Base-by-base conservation (phyloP, 1,140 invertebrate genomes). In the Pectinophora gossypiella region DNA sequence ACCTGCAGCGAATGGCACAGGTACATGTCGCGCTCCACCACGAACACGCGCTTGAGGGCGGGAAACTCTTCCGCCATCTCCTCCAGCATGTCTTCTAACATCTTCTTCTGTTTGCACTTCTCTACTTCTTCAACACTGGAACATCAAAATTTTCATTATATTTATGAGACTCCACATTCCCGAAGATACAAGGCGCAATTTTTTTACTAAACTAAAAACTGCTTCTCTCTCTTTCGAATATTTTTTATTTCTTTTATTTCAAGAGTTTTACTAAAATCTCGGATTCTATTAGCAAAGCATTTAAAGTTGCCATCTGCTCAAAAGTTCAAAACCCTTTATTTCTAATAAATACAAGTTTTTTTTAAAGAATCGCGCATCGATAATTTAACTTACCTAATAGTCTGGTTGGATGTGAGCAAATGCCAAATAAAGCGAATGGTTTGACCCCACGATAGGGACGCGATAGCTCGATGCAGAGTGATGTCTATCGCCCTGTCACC, bases 11-110 rank as follows among this genome's bases (percentile, higher is more conserved):
- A 96, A 78, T 97, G 92, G 6, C 97, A 95, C 13, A 99, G 87
- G 86, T 92, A 98, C 43, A 96, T 89, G 85, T 99, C 98, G 48
- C 98, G 88, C 83, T 99, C 98, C 22, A 94, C 90, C 0, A 99
- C 94, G 85, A 99, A 98, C 2, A 99, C 98, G 69, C 93, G 90
- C 49, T 93, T 94, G 4, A 99, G 88, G 0, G 93, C 93, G 0
- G 98, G 98, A 87, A 96, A 99, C 73, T 99, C 93, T 23, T 92
- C 95, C 3, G 95, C 93, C 92, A 99, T 94, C 80, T 98, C 95
- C 19, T 93, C 92, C 58, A 99, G 88, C 78, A 99, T 90, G 76
- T 97, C 93, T 67, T 98, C 96, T 6, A 99, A 70, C 61, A 99
- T 89, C 85, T 98, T 97, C 60, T 93, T 92, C 66, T 96, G 91